Conservation (phyloP, 92 coral and sea anemone species). For the Palythoa grandis region DNA sequence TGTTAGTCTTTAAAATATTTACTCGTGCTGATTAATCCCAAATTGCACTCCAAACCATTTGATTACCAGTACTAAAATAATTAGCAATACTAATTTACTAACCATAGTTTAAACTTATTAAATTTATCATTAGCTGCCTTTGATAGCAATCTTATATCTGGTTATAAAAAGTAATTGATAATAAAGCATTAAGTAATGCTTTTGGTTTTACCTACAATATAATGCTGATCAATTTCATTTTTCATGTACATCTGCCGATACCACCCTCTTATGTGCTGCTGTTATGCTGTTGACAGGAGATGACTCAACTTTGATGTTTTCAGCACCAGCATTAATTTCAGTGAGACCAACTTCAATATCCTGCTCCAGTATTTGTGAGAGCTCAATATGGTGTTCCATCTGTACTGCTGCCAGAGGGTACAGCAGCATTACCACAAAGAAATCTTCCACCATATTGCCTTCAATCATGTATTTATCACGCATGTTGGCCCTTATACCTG, state of each 20-base stretch:
- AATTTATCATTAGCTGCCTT: too few relatives aligned
- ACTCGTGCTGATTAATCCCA: too few relatives aligned
- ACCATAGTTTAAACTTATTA: too few relatives aligned
- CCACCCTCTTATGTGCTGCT: background rate
- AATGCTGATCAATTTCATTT: background rate
- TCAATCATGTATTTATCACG: constrained; percentile 5
- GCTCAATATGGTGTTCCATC: background rate
- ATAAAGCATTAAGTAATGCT: too few relatives aligned
- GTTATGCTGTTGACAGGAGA: background rate
- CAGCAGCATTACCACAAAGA: constrained; percentile 14
- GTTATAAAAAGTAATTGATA: too few relatives aligned
- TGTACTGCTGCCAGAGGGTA: background rate
- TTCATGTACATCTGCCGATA: background rate
- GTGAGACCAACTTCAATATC: background rate
- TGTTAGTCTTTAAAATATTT: too few relatives aligned
- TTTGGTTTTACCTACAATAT: too few relatives aligned
- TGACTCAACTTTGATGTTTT: background rate
- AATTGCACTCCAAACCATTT: too few relatives aligned
- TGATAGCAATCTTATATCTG: too few relatives aligned
- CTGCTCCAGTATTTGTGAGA: background rate
- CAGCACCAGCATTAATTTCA: background rate
- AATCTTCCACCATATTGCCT: constrained; percentile 1
- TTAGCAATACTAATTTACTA: too few relatives aligned
- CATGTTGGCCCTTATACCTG: background rate
- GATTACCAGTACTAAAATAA: too few relatives aligned